phyloP scores from a whole-genome alignment of 2,797 vertebrate genomes.

The Ctenosaura bakeri region DNA sequence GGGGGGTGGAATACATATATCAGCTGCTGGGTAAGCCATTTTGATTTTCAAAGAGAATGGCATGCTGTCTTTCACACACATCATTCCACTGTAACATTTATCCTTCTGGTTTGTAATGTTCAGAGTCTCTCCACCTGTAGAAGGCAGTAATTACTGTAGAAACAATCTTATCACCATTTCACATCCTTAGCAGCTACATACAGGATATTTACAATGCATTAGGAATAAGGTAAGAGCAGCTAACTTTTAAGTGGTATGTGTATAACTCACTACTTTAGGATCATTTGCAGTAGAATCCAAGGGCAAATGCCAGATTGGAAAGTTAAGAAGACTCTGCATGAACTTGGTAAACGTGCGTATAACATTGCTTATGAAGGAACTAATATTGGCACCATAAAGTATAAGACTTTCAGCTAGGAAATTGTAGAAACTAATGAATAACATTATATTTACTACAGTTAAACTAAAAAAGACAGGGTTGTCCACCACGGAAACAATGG shows the following conservation, averaged over 20 bases:
- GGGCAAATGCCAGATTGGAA: background rate
- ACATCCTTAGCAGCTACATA: background rate
- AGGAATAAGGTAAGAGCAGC: background rate
- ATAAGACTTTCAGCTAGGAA: background rate
- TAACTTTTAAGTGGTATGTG: background rate
- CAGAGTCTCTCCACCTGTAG: background rate
- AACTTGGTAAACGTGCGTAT: background rate
- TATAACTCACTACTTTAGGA: background rate
- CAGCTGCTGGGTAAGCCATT: background rate
- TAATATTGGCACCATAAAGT: background rate
- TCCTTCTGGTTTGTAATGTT: background rate
- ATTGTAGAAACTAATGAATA: background rate
- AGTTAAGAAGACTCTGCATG: background rate
- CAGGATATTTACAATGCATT: background rate
- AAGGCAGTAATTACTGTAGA: background rate
- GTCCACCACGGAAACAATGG: background rate
- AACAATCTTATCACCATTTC: background rate
- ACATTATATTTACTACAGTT: conserved; percentile 5
- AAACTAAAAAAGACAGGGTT: background rate
- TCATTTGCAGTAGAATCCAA: background rate
- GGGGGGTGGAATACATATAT: background rate
- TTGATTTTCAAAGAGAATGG: background rate
- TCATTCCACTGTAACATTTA: background rate
- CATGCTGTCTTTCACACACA: background rate
- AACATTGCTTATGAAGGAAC: background rate